A percentile compares a stretch with the other conserved stretches of the same genome.
These are phyloP conservation scores for Apotomis betuletana DNA, from an alignment of 2,888 invertebrate genomes.

Conservation along the genomic window DNA sequence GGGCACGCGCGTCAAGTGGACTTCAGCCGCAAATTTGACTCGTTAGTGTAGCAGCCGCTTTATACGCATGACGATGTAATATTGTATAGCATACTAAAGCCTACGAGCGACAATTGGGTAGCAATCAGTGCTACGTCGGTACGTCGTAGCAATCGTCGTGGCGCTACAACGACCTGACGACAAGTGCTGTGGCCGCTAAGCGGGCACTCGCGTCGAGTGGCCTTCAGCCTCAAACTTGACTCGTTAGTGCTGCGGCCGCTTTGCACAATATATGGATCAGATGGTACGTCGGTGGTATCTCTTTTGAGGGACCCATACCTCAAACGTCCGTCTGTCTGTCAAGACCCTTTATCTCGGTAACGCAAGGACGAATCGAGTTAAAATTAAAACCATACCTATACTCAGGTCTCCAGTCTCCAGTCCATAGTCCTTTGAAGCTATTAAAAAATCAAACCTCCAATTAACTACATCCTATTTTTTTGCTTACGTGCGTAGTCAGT, in stretches of 20 bases:
- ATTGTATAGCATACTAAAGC: too few species aligned
- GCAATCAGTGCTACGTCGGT: slow-evolving; percentile 4
- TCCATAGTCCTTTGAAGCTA: too few species aligned
- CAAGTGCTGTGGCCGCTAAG: slow-evolving; percentile 2
- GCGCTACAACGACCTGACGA: neutral
- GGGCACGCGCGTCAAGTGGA: slow-evolving; percentile 6
- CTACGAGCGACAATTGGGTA: neutral
- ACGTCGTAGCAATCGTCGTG: slow-evolving; percentile 10
- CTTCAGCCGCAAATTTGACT: slow-evolving; percentile 6
- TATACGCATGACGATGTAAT: neutral
- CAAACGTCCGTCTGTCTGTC: too few species aligned
- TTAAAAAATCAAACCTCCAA: too few species aligned
- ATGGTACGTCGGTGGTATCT: too few species aligned
- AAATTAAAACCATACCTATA: too few species aligned
- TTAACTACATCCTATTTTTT: too few species aligned
- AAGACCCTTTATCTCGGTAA: too few species aligned
- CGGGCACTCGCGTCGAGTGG: slow-evolving; percentile 8
- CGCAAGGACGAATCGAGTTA: too few species aligned
- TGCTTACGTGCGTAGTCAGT: too few species aligned
- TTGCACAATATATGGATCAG: neutral
- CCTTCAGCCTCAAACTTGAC: slow-evolving; percentile 9
- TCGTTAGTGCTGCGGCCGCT: slow-evolving; percentile 11
- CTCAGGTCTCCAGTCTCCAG: too few species aligned
- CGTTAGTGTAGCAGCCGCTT: slow-evolving; percentile 6
- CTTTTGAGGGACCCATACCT: too few species aligned